phyloP scores from a whole-genome alignment of 1,140 invertebrate genomes.

The Venturia canescens region DNA sequence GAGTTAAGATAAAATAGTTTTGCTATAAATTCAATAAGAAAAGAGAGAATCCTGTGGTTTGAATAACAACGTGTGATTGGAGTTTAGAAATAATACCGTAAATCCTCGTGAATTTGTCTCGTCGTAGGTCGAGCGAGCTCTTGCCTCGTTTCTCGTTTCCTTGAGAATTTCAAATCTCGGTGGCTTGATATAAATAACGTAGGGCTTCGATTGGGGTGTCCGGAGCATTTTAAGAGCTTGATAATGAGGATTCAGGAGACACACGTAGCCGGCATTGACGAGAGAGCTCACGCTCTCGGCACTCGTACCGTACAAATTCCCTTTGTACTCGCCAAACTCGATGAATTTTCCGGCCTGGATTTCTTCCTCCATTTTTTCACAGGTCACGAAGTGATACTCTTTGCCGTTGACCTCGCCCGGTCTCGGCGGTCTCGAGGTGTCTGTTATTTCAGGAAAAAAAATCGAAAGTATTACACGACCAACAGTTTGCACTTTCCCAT shows the following conservation, averaged over 20 bases:
- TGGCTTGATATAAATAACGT: slow-evolving; percentile 95
- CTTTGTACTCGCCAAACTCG: slow-evolving; percentile 98
- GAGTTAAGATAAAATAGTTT: not conserved
- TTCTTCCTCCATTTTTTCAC: slow-evolving; percentile 94
- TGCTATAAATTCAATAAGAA: not conserved
- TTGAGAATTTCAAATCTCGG: slow-evolving; percentile 91
- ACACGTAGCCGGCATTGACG: slow-evolving; percentile 91
- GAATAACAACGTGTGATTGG: no score
- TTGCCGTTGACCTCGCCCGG: slow-evolving; percentile 93
- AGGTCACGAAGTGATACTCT: slow-evolving; percentile 95
- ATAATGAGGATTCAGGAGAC: slow-evolving; percentile 96
- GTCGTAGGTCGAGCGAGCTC: slow-evolving; percentile 93
- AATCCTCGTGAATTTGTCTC: slow-evolving; percentile 92
- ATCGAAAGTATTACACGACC: no score
- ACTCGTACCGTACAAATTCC: slow-evolving; percentile 97
- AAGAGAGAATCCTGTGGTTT: no score
- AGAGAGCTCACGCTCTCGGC: slow-evolving; percentile 92
- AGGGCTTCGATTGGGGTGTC: slow-evolving; percentile 94
- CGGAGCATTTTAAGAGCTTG: slow-evolving; percentile 95
- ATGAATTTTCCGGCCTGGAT: slow-evolving; percentile 94
- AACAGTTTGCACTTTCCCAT: no score
- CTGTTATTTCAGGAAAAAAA: slow-evolving; percentile 78
- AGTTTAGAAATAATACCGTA: slow-evolving; percentile 83
- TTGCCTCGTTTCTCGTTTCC: slow-evolving; percentile 86
- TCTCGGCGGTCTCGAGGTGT: slow-evolving; percentile 90